Percentiles rank a stretch among this genome's conserved stretches.
Evolutionary conservation across 92 coral and sea anemone genomes (phyloP).

Genomic region (Epizoanthus illoricatus): DNA sequence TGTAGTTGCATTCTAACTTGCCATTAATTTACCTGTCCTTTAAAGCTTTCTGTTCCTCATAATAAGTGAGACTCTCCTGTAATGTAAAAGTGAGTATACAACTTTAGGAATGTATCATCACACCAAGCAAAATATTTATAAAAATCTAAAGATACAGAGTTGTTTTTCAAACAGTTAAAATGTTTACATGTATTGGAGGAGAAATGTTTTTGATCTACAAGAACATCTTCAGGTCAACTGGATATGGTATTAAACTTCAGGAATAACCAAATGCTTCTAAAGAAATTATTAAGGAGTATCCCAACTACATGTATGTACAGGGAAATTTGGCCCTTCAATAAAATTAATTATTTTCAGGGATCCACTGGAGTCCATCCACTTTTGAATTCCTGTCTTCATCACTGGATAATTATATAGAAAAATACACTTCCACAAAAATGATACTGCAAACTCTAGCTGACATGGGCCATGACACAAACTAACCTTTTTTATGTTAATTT

Average conservation of each 20-base stretch:
- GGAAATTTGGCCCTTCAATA: too few relatives aligned
- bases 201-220: background rate
- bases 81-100: background rate
- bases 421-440: background rate
- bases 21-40: slow-evolving; percentile 69
- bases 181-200: background rate
- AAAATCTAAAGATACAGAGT: too few relatives aligned
- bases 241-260: too few relatives aligned
- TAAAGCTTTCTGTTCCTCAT: slow-evolving; percentile 81
- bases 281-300: too few relatives aligned
- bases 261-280: too few relatives aligned
- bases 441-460: background rate
- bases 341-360: too few relatives aligned
- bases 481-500: slow-evolving; percentile 18
- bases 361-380: too few relatives aligned
- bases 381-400: background rate
- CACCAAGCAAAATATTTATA: too few relatives aligned
- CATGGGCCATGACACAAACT: background rate
- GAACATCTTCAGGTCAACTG: background rate
- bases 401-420: background rate
- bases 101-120: background rate
- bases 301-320: too few relatives aligned
- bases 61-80: slow-evolving; percentile 66
- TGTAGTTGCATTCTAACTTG: background rate
- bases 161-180: too few relatives aligned